Evolutionary conservation across 1,140 invertebrate genomes (phyloP).

Genomic region (Lepidurus packardi): DNA sequence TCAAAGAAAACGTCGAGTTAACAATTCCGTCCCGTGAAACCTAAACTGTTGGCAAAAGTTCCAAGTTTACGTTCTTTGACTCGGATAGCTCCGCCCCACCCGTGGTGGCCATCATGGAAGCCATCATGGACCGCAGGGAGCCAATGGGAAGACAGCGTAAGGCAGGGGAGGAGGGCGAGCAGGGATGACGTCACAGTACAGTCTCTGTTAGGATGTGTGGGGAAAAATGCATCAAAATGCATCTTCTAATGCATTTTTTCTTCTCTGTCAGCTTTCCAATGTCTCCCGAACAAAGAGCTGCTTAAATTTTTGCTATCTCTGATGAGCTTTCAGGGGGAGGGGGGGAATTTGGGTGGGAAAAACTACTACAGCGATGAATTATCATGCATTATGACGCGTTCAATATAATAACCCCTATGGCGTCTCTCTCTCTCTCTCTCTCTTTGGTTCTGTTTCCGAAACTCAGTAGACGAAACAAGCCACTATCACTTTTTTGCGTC

Average conservation of each 20-base stretch:
- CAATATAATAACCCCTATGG: neutral
- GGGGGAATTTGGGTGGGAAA: neutral
- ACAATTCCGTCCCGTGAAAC: neutral
- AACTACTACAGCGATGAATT: neutral
- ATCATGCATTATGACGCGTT: neutral
- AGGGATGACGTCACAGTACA: neutral
- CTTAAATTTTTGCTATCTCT: constrained; percentile 7
- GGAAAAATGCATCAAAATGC: neutral
- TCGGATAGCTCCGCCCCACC: neutral
- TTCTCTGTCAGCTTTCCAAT: neutral
- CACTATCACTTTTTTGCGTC: neutral
- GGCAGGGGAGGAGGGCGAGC: neutral
- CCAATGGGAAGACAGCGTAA: neutral
- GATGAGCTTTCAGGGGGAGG: neutral
- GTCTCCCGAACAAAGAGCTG: neutral
- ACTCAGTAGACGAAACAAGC: neutral
- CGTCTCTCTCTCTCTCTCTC: neutral
- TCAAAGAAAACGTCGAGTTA: neutral
- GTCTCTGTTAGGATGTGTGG: neutral
- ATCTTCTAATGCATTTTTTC: neutral
- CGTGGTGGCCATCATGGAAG: neutral
- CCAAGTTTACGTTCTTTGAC: neutral
- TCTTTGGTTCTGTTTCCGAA: neutral
- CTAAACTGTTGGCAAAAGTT: neutral
- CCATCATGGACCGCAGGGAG: neutral